Evolutionary conservation across 2,797 vertebrate species (phyloP).

Genomic region (Spinus pinus): DNA sequence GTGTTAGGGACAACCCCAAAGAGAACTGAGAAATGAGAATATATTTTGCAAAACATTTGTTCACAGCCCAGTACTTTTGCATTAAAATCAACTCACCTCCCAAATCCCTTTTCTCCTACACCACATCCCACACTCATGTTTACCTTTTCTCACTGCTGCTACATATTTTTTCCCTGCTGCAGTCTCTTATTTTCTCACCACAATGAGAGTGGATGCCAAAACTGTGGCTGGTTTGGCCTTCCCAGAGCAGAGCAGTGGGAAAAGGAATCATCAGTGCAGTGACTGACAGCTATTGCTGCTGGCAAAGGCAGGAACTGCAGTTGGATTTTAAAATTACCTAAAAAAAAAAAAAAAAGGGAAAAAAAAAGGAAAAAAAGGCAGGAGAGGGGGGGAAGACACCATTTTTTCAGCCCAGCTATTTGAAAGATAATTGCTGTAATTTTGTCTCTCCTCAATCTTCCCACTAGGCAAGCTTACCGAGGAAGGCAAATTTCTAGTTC

Average conservation of each 20-base stretch:
- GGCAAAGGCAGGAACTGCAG: neutral
- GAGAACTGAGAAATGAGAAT: neutral
- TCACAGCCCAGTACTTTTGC: neutral
- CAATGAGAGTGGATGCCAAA: neutral
- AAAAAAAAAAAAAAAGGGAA: fast-evolving
- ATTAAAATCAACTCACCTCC: neutral
- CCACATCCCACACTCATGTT: neutral
- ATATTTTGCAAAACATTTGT: neutral
- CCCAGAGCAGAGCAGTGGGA: neutral
- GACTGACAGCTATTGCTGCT: neutral
- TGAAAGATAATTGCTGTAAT: slow-evolving; percentile 31
- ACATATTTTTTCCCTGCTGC: neutral
- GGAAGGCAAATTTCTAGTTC: neutral
- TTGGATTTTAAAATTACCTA: neutral
- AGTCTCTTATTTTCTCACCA: neutral
- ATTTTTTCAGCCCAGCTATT: neutral
- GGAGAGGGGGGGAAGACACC: neutral
- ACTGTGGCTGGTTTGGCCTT: neutral
- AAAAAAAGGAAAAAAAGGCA: neutral
- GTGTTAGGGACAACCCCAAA: neutral
- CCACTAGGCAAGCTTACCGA: neutral
- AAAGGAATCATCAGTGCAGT: neutral
- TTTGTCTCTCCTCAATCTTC: slow-evolving; percentile 29
- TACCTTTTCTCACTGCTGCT: neutral
- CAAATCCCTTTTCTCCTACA: neutral